Evolutionary conservation across 2,888 invertebrate genomes (phyloP).

Genomic region (Lacanobia oleracea): DNA sequence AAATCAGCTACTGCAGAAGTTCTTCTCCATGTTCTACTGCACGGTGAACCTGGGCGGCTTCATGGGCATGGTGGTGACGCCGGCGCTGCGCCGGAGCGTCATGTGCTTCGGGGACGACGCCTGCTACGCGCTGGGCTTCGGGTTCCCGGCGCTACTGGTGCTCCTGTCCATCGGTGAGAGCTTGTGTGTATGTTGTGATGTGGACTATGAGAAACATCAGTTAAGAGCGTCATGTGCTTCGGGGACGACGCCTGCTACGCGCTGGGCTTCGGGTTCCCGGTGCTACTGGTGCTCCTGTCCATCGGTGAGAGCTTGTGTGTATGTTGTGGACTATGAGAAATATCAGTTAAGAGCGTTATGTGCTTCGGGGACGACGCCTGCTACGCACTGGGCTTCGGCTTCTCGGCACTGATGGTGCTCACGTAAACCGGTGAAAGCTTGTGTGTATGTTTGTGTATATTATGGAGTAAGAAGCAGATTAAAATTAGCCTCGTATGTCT

Average conservation of each 20-base stretch:
- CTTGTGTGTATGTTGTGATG: neutral
- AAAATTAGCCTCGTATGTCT: neutral
- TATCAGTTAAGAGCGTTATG: conserved; percentile 81
- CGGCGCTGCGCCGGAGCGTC: conserved; percentile 92
- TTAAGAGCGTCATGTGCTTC: conserved; percentile 90
- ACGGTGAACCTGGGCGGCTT: conserved; percentile 94
- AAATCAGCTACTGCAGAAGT: conserved; percentile 92
- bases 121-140: conserved; percentile 94
- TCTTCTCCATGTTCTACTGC: conserved; percentile 96
- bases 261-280: conserved; percentile 95
- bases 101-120: conserved; percentile 93
- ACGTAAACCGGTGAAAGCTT: conserved; percentile 90
- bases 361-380: conserved; percentile 93
- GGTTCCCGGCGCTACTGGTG: conserved; percentile 94
- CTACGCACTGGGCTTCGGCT: conserved; percentile 94
- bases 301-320: conserved; percentile 84
- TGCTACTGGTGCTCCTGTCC: conserved; percentile 92
- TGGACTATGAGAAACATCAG: neutral
- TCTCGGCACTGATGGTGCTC: conserved; percentile 93
- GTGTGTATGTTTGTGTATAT: neutral
- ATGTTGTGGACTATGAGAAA: neutral
- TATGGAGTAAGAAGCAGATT: neutral
- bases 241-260: conserved; percentile 93
- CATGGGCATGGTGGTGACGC: conserved; percentile 93
- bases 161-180: conserved; percentile 91